Percentiles rank a stretch among this genome's conserved stretches.
phyloP scores from a whole-genome alignment of 2,797 vertebrate genomes.

The Pygocentrus nattereri region DNA sequence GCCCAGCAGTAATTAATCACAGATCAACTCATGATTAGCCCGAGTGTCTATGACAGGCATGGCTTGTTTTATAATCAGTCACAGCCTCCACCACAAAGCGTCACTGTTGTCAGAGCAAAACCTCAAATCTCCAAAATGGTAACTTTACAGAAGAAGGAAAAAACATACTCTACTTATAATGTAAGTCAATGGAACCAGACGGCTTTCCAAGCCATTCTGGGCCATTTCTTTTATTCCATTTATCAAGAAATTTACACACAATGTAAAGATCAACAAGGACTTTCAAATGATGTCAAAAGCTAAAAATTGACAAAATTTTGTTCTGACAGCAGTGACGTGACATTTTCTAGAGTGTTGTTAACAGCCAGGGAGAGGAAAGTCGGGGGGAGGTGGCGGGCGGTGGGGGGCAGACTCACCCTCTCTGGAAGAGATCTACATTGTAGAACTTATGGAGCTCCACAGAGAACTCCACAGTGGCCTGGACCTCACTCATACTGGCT shows the following conservation, averaged over 20 bases:
- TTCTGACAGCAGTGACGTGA: too few species aligned
- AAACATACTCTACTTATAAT: too few species aligned
- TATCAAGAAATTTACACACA: too few species aligned
- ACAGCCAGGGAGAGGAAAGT: not conserved
- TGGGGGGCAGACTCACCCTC: conserved; percentile 84
- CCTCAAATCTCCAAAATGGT: too few species aligned
- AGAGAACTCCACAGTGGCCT: conserved; percentile 98
- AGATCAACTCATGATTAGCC: not conserved
- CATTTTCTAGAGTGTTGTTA: not conserved
- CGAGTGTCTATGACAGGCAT: not conserved
- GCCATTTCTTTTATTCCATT: too few species aligned
- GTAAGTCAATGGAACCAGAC: too few species aligned
- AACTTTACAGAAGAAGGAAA: too few species aligned
- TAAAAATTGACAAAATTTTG: too few species aligned
- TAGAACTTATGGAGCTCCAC: conserved; percentile 99
- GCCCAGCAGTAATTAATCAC: not conserved
- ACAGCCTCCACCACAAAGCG: not conserved
- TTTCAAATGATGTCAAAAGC: too few species aligned
- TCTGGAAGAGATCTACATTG: conserved; percentile 99
- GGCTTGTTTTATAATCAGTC: not conserved
- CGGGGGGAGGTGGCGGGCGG: not conserved
- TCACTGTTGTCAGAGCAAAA: too few species aligned
- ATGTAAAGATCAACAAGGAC: too few species aligned
- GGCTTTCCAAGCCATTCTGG: too few species aligned
- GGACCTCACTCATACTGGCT: conserved; percentile 94